A percentile compares a stretch with the other conserved stretches of the same genome.
These are phyloP conservation scores for Chrysodeixis includens DNA, from an alignment of 2,888 invertebrate species.

Conservation along the genomic window DNA sequence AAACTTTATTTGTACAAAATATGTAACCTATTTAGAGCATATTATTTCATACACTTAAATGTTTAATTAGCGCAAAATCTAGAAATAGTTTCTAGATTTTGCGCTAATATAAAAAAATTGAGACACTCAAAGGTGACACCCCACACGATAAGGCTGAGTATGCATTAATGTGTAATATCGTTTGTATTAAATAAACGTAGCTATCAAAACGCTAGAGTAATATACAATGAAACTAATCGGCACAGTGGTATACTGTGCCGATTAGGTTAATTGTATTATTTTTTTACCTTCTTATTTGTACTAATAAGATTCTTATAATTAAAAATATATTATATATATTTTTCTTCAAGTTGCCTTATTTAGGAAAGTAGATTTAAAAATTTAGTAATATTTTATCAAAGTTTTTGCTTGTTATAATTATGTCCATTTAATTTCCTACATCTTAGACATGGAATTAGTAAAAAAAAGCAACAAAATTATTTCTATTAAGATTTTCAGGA, in stretches of 20 bases:
- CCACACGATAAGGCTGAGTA: background rate
- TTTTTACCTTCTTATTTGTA: background rate
- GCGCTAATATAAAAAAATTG: too few species aligned
- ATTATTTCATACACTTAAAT: too few species aligned
- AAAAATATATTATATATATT: background rate
- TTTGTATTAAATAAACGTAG: background rate
- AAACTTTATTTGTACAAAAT: too few species aligned
- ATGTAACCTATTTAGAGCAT: too few species aligned
- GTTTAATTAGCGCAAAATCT: too few species aligned
- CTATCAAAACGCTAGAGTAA: background rate
- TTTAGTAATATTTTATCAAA: background rate
- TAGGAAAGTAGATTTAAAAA: background rate
- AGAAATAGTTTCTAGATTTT: too few species aligned
- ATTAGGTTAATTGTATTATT: background rate
- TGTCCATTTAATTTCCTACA: background rate
- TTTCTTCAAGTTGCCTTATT: background rate
- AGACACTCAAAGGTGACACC: too few species aligned
- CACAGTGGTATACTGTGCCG: too few species aligned
- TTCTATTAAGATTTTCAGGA: background rate
- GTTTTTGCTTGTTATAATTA: background rate
- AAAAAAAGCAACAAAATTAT: background rate
- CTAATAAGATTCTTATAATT: background rate
- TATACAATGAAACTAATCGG: background rate
- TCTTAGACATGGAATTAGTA: background rate
- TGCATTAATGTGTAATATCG: background rate